Base-by-base conservation (phyloP, 2,113 vertebrate species). In the Morone saxatilis region DNA sequence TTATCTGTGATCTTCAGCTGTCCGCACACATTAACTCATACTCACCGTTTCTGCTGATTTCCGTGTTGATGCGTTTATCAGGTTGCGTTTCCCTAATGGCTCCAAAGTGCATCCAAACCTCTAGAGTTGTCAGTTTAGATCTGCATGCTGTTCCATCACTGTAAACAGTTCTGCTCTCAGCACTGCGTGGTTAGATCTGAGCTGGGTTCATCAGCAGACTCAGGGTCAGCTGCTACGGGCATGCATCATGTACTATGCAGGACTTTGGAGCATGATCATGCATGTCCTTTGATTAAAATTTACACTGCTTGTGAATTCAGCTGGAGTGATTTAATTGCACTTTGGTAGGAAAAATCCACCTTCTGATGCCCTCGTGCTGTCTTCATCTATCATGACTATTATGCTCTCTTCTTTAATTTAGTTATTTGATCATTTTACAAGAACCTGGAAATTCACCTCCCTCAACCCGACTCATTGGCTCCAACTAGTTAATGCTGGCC, bases 91-190 rank as follows among this genome's bases (percentile, higher is more conserved):
- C 76, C 38, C 31, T 83, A 73, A 90, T 84, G 76, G 78, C 62
- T 85, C 50, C 71, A 86, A 78, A 90, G 89, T 86, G 71, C 81
- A 79, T 63, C 62, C 54, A 67, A 56, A 85, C n/a, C 60, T 75
- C 43, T 54, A 50, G 77, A 65, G 68, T 38, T 85, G 85, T 91
- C 88, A 71, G 38, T 66, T 87, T 60, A 25, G 20, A 76, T 86
- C 76, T 78, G 76, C 48, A 75, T 51, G 71, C 66, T 68, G 78
- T 74, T 57, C 71, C 1, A 2, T 86, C 77, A 65, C 48, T 1
- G 50, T 43, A 20, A 62, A 66, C 70, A 16, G 12, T 69, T 68
- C 22, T 61, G 65, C 69, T 73, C 47, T 67, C 41, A 14, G 68
- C 2, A n/a, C 25, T 62, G 62, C 0, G 0, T 11, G 51, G 36